Evolutionary conservation across 1,140 invertebrate genomes (phyloP), one percentile per base, ranked within the genome.

Genomic region (Cydia pomonella): DNA sequence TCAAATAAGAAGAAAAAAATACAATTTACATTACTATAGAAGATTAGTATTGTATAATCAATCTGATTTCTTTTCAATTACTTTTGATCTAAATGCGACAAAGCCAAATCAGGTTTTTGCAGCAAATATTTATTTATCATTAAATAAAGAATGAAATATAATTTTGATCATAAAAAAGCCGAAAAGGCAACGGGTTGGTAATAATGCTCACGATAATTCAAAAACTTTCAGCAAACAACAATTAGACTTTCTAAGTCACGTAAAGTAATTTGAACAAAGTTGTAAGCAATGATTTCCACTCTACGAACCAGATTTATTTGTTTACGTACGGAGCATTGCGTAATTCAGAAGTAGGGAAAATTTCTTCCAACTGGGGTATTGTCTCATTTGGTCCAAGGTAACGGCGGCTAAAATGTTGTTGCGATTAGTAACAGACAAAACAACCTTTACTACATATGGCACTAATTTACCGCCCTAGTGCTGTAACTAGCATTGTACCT

Each of bases 231-330:
- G 13, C 64, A 69, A 69, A 69, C 64, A 38, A 38, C 29, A 33
- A 69, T 69, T 69, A 69, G 29, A 69, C 16, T 38, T 69, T 33
- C 27, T 69, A 33, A 33, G 64, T 33, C 25, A 29, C 29, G 25
- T 27, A 33, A 66, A 66, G 63, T 69, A 38, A 38, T 69, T 66
- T 66, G 63, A 29, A 33, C 16, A 69, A 38, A 69, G 29, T 69
- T 69, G 64, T 33, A 38, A 38, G 64, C 29, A 69, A 69, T 33
- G 64, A 41, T 69, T 69, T 33, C 64, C 23, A 66, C 64, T 69
- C n/a, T 33, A 18, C n/a, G 29, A 69, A 33, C 2, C 29, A 59
- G 29, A 69, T 69, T 69, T 69, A 69, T 69, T 69, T 69, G 64
- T 69, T 69, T 69, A 69, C 29, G 29, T 33, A 59, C 21, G 16